Percentiles rank a stretch among this genome's conserved stretches.
These are phyloP conservation scores for Epizoanthus rinbou DNA, from an alignment of 92 coral and sea anemone species.

Conservation along the genomic window DNA sequence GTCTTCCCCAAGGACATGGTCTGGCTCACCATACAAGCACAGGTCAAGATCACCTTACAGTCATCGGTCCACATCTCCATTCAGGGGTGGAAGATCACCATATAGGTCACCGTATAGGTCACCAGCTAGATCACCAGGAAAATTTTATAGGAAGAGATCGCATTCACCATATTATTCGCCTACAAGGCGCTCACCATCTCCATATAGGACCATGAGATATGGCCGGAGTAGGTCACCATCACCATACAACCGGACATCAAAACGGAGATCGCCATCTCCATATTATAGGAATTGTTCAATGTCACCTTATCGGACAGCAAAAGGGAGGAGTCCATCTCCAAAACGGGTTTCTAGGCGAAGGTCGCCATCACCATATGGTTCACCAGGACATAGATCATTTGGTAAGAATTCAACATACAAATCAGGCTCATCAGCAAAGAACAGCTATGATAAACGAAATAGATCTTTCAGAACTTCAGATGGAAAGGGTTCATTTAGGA, in stretches of 20 bases:
- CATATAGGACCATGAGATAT: constrained; percentile 64
- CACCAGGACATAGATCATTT: constrained; percentile 63
- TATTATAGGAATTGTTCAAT: constrained; percentile 65
- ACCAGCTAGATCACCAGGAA: constrained; percentile 75
- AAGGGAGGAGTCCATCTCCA: constrained; percentile 70
- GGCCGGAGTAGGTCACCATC: constrained; percentile 67
- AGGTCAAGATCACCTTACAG: constrained; percentile 80
- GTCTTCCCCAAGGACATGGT: constrained; percentile 76
- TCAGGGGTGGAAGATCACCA: constrained; percentile 71
- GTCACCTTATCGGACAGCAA: constrained; percentile 53
- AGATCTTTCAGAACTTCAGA: constrained; percentile 54
- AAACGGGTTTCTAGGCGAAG: constrained; percentile 65
- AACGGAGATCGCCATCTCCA: constrained; percentile 85
- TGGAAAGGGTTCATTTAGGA: constrained; percentile 17
- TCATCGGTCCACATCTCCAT: constrained; percentile 57
- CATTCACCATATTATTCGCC: constrained; percentile 73
- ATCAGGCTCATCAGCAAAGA: constrained; percentile 52
- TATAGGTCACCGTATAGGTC: constrained; percentile 67
- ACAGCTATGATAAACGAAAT: constrained; percentile 59
- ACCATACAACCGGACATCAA: constrained; percentile 57
- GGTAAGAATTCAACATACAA: constrained; percentile 59
- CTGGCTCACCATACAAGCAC: constrained; percentile 80
- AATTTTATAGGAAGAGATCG: constrained; percentile 62
- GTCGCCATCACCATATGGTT: constrained; percentile 62
- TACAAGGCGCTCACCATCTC: constrained; percentile 78